Evolutionary conservation across 2,888 invertebrate species (phyloP).

Genomic region (Brenthis ino): DNA sequence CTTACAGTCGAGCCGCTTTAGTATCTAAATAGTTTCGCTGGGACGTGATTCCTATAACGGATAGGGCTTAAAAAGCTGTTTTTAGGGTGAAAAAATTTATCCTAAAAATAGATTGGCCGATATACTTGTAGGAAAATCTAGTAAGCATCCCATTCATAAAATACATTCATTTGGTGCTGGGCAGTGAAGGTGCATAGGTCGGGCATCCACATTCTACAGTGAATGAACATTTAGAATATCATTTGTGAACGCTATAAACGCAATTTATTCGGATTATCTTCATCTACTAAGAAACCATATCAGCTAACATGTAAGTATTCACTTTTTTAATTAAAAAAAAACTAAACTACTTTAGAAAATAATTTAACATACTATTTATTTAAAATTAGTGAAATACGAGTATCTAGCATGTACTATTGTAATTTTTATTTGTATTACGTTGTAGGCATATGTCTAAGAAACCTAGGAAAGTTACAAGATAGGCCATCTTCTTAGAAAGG

Average conservation of each 20-base stretch:
- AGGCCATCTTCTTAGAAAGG: too few relatives aligned
- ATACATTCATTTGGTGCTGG: constrained; percentile 67
- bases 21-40: constrained; percentile 24
- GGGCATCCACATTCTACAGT: constrained; percentile 50
- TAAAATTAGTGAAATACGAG: too few relatives aligned
- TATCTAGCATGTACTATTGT: too few relatives aligned
- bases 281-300: constrained; percentile 15
- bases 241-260: constrained; percentile 23
- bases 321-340: background rate
- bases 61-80: constrained; percentile 34
- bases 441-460: too few relatives aligned
- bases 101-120: constrained; percentile 69
- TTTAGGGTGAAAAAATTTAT: constrained; percentile 43
- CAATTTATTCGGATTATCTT: constrained; percentile 27
- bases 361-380: too few relatives aligned
- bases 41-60: constrained; percentile 1
- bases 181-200: constrained; percentile 65
- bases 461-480: too few relatives aligned
- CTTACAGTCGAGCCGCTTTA: constrained; percentile 34
- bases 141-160: constrained; percentile 73
- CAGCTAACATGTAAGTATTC: constrained; percentile 33
- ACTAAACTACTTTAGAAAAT: too few relatives aligned
- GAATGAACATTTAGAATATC: constrained; percentile 46
- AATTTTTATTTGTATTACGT: too few relatives aligned
- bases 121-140: constrained; percentile 60